These are phyloP conservation scores for Chionis minor DNA, from an alignment of 2,113 vertebrate species.

Conservation along the genomic window DNA sequence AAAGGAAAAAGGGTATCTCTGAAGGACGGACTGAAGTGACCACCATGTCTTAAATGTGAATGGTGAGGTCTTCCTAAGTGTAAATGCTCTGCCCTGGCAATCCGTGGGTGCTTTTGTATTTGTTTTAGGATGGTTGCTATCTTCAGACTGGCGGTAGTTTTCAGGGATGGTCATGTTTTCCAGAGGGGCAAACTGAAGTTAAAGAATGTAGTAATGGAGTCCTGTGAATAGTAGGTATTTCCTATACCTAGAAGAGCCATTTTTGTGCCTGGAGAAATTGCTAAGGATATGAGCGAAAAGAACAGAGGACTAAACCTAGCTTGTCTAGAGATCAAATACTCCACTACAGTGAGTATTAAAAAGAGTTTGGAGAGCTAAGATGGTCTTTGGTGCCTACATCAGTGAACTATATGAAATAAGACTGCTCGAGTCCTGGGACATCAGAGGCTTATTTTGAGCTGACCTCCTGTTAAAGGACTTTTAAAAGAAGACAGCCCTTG, in stretches of 20 bases:
- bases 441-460: conserved; percentile 16
- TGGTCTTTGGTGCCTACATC: conserved; percentile 7
- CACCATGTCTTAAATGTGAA: background rate
- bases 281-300: background rate
- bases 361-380: background rate
- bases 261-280: background rate
- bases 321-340: background rate
- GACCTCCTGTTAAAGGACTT: background rate
- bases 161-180: background rate
- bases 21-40: background rate
- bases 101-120: background rate
- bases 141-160: background rate
- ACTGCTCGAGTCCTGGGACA: background rate
- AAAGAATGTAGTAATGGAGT: background rate
- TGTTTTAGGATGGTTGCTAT: background rate
- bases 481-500: background rate
- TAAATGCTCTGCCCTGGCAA: background rate
- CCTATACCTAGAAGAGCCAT: background rate
- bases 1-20: background rate
- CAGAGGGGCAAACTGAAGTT: background rate
- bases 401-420: background rate
- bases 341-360: background rate
- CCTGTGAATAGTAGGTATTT: background rate
- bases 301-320: background rate
- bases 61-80: background rate